phyloP scores from a whole-genome alignment of 2,113 vertebrate species.

The Mastomys coucha region DNA sequence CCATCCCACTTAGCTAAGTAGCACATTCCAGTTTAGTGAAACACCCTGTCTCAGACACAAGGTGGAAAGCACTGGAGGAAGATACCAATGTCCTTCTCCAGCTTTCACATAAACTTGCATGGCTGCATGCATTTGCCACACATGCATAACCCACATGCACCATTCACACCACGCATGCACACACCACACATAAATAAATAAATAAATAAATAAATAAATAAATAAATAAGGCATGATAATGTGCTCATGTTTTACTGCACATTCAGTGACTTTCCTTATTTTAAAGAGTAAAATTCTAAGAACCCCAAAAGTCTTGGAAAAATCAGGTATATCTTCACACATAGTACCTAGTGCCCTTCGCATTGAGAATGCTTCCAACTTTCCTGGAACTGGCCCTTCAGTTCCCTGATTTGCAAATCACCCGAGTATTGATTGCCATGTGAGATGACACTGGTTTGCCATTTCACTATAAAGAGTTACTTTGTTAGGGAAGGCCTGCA shows the following conservation, averaged over 20 bases:
- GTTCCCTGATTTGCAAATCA: not conserved
- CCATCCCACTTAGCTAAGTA: no score
- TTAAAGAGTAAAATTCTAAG: constrained; percentile 8
- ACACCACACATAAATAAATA: not conserved
- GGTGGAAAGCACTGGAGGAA: no score
- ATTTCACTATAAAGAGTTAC: not conserved
- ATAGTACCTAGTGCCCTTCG: not conserved
- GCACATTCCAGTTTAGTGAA: not conserved
- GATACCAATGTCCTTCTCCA: not conserved
- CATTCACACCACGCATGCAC: no score
- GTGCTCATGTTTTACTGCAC: not conserved
- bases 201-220: not conserved
- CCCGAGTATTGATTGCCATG: not conserved
- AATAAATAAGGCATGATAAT: not conserved
- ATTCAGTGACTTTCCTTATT: not conserved
- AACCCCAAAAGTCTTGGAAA: not conserved
- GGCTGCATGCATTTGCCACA: not conserved
- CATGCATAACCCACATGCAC: not conserved
- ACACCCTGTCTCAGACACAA: not conserved
- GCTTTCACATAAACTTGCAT: not conserved
- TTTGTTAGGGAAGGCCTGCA: not conserved
- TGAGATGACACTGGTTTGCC: not conserved
- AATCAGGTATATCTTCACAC: not conserved
- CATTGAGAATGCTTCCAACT: not conserved
- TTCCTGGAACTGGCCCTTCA: not conserved